Base-by-base conservation (phyloP, 2,113 vertebrate species). In the Cavia aperea region DNA sequence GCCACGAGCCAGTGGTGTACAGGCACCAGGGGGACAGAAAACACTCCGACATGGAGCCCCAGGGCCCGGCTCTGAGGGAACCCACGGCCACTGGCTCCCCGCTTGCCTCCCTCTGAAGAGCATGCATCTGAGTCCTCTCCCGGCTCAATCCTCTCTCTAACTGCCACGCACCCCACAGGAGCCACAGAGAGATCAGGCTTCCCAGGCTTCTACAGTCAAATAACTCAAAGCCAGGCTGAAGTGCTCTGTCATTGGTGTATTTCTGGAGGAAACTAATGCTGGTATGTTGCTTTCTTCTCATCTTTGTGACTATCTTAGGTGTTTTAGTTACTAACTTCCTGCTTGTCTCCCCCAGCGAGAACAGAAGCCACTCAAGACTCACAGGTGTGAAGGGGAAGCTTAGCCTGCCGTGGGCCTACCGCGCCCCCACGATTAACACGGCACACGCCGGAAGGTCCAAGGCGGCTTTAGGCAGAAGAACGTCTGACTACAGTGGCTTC, bases 21-120 rank as follows among this genome's bases (percentile, higher is more conserved):
- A 23, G 54, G 49, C 2, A 19, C 18, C 8, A 15, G 46, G 77
- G 58, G 58, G 58, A 29, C 0, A 36, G 24, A 21, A 36, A 60
- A 72, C 51, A 58, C 13, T n/a, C 73, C 11, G 5, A 16, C 31
- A 49, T 3, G 49, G 23, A n/a, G 26, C 24, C 24, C n/a, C 10
- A 1, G 16, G n/a, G n/a, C 31, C 36, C 8, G 58, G 36, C 23
- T 33, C 51, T 1, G 19, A 12, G 63, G 12, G 49, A 54, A 33
- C 0, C 16, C 11, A 14, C 5, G 0, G 33, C 62, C 15, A 5
- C 18, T 2, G 26, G 43, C 33, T 4, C 49, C 79, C 11, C 24
- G 5, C 10, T 2, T 7, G 31, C 26, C 4, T 12, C 49, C 36
- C 81, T 60, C n/a, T 1, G 51, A 58, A 62, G n/a, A 2, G 1